Evolutionary conservation across 2,113 vertebrate genomes (phyloP).

Genomic region (Entelurus aequoreus): DNA sequence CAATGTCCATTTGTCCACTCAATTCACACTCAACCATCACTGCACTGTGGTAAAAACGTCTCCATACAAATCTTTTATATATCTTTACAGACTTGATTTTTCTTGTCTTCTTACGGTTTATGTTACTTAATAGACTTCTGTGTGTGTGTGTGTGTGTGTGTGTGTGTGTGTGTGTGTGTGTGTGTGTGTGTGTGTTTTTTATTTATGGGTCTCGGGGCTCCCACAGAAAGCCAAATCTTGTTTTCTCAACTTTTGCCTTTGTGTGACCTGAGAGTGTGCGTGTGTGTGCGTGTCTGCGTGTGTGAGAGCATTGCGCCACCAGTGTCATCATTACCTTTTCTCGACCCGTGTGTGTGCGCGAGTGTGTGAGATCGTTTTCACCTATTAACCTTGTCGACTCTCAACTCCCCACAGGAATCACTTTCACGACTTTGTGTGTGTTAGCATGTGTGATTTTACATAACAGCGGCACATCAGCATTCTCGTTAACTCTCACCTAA

Average conservation of each 20-base stretch:
- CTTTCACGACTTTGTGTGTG: constrained; percentile 17
- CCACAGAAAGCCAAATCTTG: constrained; percentile 55
- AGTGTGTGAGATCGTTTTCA: constrained; percentile 38
- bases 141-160: too few species aligned
- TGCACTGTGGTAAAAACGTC: neutral
- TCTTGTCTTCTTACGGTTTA: neutral
- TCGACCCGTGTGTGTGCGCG: constrained; percentile 3
- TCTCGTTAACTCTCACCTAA: constrained; percentile 47
- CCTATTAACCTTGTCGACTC: constrained; percentile 45
- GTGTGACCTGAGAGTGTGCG: constrained; percentile 23
- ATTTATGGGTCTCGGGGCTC: constrained; percentile 52
- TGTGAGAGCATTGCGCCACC: too few species aligned
- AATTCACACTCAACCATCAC: too few species aligned
- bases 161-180: neutral
- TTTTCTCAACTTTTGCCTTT: constrained; percentile 46
- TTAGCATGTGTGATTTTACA: constrained; percentile 16
- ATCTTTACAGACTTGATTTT: constrained; percentile 1
- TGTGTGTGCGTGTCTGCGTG: neutral
- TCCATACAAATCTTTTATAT: constrained; percentile 2
- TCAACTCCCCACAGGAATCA: constrained; percentile 8
- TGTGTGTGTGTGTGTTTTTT: constrained; percentile 33
- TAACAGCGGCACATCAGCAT: constrained; percentile 31
- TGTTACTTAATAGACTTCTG: constrained; percentile 1
- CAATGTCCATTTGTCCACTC: too few species aligned
- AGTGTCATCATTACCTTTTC: too few species aligned